Conservation (phyloP, 2,797 vertebrate genomes). For the Anisognathus igniventris region DNA sequence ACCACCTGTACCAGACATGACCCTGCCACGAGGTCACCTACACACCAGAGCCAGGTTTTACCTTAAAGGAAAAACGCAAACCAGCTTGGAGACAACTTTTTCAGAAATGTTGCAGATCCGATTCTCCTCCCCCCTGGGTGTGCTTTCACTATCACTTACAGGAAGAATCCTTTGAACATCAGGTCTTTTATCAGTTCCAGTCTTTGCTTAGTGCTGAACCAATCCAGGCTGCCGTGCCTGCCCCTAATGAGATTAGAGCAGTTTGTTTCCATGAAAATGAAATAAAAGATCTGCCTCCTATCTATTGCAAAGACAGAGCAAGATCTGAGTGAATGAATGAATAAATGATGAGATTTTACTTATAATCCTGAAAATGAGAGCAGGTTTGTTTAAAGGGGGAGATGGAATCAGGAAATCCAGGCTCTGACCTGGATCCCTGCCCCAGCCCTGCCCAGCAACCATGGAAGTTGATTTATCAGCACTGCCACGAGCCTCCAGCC, state of each 20-base stretch:
- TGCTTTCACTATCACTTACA: neutral
- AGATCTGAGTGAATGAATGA: neutral
- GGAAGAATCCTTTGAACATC: neutral
- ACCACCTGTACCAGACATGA: neutral
- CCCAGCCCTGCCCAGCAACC: neutral
- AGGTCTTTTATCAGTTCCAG: neutral
- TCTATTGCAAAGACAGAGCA: neutral
- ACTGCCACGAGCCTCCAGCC: neutral
- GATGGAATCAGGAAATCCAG: neutral
- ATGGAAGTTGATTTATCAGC: neutral
- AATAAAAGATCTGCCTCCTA: neutral
- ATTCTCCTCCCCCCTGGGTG: neutral
- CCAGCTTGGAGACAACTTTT: neutral
- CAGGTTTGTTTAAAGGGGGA: neutral
- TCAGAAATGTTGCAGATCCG: neutral
- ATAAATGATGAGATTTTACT: neutral
- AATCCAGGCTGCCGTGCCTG: neutral
- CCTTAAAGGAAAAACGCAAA: neutral
- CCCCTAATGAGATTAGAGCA: neutral
- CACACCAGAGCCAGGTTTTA: neutral
- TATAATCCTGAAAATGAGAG: neutral
- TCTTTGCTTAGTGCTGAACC: neutral
- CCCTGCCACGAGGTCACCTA: neutral
- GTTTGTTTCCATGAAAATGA: neutral
- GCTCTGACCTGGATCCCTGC: neutral